Conservation (phyloP, 92 coral and sea anemone species). For the Micromussa lordhowensis region DNA sequence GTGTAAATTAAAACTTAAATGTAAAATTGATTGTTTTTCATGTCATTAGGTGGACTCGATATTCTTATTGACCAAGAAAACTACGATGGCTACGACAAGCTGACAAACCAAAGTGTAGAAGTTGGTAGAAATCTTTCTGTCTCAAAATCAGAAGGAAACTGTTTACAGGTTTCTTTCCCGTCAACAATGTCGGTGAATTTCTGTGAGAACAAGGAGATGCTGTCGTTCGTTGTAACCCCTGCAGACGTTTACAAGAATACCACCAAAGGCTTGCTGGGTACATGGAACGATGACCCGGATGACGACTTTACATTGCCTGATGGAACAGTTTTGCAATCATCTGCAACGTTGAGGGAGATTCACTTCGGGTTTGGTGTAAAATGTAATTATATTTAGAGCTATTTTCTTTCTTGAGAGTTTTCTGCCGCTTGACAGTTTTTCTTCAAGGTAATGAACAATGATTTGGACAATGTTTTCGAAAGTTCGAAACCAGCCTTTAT, state of each 20-base stretch:
- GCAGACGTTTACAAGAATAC: constrained; percentile 42
- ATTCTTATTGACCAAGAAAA: constrained; percentile 31
- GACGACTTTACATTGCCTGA: constrained; percentile 74
- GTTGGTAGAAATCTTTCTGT: constrained; percentile 34
- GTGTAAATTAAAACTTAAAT: too few species aligned
- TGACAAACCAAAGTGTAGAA: constrained; percentile 42
- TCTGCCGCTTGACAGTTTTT: too few species aligned
- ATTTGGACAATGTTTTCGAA: too few species aligned
- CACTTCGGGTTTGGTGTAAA: constrained; percentile 64
- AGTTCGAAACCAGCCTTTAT: too few species aligned
- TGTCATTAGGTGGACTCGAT: constrained; percentile 28
- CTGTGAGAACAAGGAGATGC: constrained; percentile 54
- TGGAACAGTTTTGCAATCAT: constrained; percentile 51
- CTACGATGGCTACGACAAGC: constrained; percentile 24
- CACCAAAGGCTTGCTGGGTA: constrained; percentile 73
- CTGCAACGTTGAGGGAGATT: constrained; percentile 34
- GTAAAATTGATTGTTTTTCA: neutral
- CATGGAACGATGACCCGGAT: constrained; percentile 64
- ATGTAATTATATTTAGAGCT: constrained; percentile 52
- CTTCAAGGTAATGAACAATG: too few species aligned
- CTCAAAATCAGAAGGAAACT: constrained; percentile 41
- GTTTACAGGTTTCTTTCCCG: constrained; percentile 59
- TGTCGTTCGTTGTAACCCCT: constrained; percentile 51
- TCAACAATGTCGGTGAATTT: constrained; percentile 58
- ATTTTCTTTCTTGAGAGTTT: too few species aligned